These are phyloP conservation scores for Alauda arvensis DNA, from an alignment of 2,797 vertebrate species.

Conservation along the genomic window DNA sequence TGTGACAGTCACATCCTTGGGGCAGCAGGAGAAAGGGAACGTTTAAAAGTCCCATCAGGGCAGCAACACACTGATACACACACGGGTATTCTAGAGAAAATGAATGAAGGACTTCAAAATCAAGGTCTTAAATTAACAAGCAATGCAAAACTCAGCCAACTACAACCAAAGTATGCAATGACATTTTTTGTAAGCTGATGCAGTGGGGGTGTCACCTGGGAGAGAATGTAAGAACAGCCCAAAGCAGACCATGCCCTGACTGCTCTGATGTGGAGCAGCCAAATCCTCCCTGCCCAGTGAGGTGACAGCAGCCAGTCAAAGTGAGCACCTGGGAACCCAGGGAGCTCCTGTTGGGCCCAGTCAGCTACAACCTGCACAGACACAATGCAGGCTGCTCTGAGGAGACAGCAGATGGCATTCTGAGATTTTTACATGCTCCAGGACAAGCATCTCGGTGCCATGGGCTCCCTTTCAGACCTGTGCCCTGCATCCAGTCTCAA, in stretches of 20 bases:
- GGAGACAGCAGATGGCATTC: neutral
- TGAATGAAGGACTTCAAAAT: neutral
- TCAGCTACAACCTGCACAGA: neutral
- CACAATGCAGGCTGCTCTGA: neutral
- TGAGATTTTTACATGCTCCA: neutral
- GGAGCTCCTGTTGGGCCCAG: neutral
- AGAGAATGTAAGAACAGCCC: neutral
- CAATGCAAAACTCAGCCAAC: neutral
- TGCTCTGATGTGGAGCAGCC: neutral
- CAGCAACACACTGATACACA: neutral
- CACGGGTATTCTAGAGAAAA: neutral
- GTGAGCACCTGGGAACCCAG: neutral
- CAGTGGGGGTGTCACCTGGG: neutral
- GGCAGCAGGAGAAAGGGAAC: neutral
- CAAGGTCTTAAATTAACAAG: neutral
- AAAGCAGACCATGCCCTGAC: neutral
- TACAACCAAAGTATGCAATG: neutral
- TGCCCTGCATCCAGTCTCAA: neutral
- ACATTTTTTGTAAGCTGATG: neutral
- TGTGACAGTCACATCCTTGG: neutral
- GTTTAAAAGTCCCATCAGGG: neutral
- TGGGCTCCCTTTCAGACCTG: neutral
- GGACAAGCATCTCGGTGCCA: neutral
- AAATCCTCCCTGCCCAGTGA: rapidly evolving
- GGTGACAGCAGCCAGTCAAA: neutral